Conservation (phyloP, 92 coral and sea anemone species). For the Plumapathes pennacea region DNA sequence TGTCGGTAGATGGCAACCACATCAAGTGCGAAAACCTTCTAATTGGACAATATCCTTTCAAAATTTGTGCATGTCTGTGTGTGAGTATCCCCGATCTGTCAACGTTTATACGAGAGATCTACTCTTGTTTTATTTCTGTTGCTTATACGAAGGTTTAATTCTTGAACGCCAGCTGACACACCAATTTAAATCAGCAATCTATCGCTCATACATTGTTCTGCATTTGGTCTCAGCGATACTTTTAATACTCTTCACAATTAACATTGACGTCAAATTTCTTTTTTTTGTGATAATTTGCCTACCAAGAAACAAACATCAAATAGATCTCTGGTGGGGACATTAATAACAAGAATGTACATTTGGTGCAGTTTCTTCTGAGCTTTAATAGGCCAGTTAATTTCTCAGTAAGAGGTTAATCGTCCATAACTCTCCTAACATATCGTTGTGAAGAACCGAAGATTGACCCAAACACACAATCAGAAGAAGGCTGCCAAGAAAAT, state of each 20-base stretch:
- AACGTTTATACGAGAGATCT: not conserved
- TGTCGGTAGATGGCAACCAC: slow-evolving; percentile 10
- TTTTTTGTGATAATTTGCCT: not conserved
- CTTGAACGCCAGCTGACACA: too few species aligned
- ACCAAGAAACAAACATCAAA: not conserved
- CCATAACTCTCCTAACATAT: too few species aligned
- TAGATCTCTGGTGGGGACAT: too few species aligned
- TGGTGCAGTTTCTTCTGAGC: not conserved
- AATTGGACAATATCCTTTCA: slow-evolving; percentile 90
- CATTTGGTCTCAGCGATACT: too few species aligned
- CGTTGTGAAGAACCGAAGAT: slow-evolving; percentile 67
- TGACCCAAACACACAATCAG: slow-evolving; percentile 85
- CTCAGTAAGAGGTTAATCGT: not conserved
- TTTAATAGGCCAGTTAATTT: not conserved
- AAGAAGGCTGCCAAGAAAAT: slow-evolving; percentile 68
- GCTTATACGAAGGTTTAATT: too few species aligned
- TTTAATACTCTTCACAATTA: not conserved
- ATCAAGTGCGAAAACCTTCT: slow-evolving; percentile 55
- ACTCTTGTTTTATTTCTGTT: not conserved
- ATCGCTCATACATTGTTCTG: too few species aligned
- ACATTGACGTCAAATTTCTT: not conserved
- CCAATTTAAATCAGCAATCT: too few species aligned
- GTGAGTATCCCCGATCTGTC: not conserved
- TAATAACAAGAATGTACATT: too few species aligned
- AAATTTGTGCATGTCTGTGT: too few species aligned